Evolutionary conservation across 2,113 vertebrate species (phyloP), one percentile per base, ranked within the genome.

Genomic region (Melanotaenia duboulayi): DNA sequence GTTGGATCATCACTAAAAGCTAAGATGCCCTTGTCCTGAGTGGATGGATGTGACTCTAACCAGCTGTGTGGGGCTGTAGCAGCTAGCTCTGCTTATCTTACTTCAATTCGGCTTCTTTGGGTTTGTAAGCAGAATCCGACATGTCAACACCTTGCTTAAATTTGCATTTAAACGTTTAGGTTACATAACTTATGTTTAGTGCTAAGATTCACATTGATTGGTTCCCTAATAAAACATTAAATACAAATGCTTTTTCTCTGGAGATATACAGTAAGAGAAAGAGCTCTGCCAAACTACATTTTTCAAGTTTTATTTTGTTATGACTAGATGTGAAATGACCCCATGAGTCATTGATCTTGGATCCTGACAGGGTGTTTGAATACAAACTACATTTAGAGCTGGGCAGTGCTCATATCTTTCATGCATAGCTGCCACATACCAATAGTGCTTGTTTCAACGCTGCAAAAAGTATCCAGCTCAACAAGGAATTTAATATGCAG

Each of bases 401-500:
- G 69, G 71, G 62, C 71, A 63, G 68, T 54, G 44, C 66, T 85
- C 65, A 71, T 56, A 82, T 82, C 44, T 65, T 86, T 90, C 81
- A 77, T 78, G 73, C 80, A 48, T 73, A 80, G 83, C 81, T 84
- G 89, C 63, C 61, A 89, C 81, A 90, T 89, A 57, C 81, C 89
- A 82, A 70, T 17, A 46, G 51, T 42, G 37, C 76, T 84, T 75
- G 55, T 81, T 88, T 82, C 73, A 76, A 70, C 64, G n/a, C 52
- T 65, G 72, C 37, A 83, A 65, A 69, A 80, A 69, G 54, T 76
- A 51, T 77, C 60, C 57, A 70, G 55, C 73, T 69, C 72, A 85
- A 55, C 49, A 82, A 52, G 68, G 71, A 71, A 65, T 84, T 84
- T 74, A 62, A 76, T 74, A 72, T 77, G 68, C 13, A 82, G 62